A percentile compares a stretch with the other conserved stretches of the same genome.
These are phyloP conservation scores for Hyles euphorbiae DNA, from an alignment of 1,140 invertebrate genomes.

Conservation along the genomic window DNA sequence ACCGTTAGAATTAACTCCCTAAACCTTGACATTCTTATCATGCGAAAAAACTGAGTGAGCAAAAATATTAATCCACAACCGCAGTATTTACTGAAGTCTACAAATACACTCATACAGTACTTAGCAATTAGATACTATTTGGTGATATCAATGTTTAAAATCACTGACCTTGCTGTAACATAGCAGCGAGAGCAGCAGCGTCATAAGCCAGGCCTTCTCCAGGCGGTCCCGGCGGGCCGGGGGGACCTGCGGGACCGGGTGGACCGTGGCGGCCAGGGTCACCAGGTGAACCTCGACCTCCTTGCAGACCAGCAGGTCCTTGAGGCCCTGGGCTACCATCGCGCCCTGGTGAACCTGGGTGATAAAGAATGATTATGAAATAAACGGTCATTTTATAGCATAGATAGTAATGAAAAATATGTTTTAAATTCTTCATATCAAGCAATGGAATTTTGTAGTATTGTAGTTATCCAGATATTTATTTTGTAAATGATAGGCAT, in stretches of 20 bases:
- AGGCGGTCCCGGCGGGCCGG: constrained; percentile 85
- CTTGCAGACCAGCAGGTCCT: constrained; percentile 82
- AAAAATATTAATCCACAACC: too few species aligned
- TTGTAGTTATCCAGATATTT: not conserved
- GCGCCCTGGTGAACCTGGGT: constrained; percentile 79
- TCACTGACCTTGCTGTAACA: constrained; percentile 78
- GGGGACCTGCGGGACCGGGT: constrained; percentile 82
- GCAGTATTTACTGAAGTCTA: too few species aligned
- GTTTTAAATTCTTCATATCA: too few species aligned
- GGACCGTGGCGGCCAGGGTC: constrained; percentile 81
- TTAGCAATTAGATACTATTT: too few species aligned
- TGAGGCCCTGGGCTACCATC: constrained; percentile 83
- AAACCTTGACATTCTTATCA: too few species aligned
- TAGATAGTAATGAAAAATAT: too few species aligned
- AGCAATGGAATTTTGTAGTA: too few species aligned
- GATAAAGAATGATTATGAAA: not conserved
- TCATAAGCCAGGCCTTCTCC: constrained; percentile 84
- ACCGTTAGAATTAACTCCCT: too few species aligned
- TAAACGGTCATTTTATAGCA: not conserved
- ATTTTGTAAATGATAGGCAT: not conserved
- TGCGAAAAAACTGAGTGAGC: too few species aligned
- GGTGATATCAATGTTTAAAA: too few species aligned
- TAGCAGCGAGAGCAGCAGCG: constrained; percentile 82
- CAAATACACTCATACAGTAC: too few species aligned
- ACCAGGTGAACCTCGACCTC: constrained; percentile 80